Percentiles rank a stretch among this genome's conserved stretches.
Evolutionary conservation across 2,113 vertebrate species (phyloP).

Genomic region (Bungarus multicinctus): DNA sequence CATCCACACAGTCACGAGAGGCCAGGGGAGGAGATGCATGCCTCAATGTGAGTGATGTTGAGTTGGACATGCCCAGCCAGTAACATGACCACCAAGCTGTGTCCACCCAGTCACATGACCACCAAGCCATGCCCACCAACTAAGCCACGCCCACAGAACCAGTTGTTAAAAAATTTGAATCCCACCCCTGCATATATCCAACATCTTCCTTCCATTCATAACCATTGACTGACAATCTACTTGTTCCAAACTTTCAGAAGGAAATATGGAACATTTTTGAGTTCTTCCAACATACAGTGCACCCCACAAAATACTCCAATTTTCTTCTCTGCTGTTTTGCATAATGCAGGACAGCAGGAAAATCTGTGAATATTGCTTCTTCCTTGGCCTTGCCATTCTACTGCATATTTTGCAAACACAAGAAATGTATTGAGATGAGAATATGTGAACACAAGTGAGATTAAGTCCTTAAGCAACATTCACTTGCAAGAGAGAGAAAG

Average conservation of each 20-base stretch:
- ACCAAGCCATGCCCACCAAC: too few relatives aligned
- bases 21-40: too few relatives aligned
- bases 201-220: neutral
- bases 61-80: too few relatives aligned
- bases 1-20: too few relatives aligned
- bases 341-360: neutral
- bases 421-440: neutral
- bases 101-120: too few relatives aligned
- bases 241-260: neutral
- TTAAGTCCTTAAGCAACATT: neutral
- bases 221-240: neutral
- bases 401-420: neutral
- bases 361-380: neutral
- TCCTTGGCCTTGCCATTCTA: neutral
- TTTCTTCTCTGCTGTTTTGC: neutral
- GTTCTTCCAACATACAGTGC: neutral
- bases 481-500: neutral
- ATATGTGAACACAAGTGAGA: neutral
- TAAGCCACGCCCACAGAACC: too few relatives aligned
- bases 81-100: too few relatives aligned
- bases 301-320: neutral
- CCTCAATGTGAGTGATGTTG: too few relatives aligned
- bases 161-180: too few relatives aligned
- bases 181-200: too few relatives aligned
- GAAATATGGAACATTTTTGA: neutral